Evolutionary conservation across 2,797 vertebrate species (phyloP).

Genomic region (Sciurus carolinensis): DNA sequence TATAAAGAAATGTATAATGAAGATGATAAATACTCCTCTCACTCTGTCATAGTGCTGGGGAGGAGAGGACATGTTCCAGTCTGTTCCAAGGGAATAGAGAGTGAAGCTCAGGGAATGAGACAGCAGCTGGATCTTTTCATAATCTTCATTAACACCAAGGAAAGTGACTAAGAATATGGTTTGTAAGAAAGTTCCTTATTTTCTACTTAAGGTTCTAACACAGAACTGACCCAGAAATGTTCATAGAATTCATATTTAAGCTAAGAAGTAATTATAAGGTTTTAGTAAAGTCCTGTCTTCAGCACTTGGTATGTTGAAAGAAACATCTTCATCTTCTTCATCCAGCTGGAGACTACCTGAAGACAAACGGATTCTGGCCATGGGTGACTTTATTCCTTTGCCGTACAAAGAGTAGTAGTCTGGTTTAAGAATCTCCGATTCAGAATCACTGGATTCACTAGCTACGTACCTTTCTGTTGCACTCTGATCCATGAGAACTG

Average conservation of each 20-base stretch:
- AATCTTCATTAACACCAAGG: constrained; percentile 11
- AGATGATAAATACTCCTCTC: not conserved
- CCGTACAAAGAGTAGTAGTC: constrained; percentile 93
- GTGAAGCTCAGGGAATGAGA: not conserved
- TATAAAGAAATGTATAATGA: constrained; percentile 13
- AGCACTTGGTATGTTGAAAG: constrained; percentile 40
- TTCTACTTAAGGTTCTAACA: constrained; percentile 42
- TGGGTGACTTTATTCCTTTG: constrained; percentile 88
- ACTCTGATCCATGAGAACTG: constrained; percentile 86
- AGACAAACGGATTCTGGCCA: constrained; percentile 94
- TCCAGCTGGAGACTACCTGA: constrained; percentile 97
- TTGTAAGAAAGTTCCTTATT: constrained; percentile 25
- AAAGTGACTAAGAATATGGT: constrained; percentile 41
- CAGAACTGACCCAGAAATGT: constrained; percentile 6
- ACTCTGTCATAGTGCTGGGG: not conserved
- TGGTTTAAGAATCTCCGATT: constrained; percentile 93
- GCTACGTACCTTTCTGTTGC: constrained; percentile 87
- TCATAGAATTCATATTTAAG: constrained; percentile 77
- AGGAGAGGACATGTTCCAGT: not conserved
- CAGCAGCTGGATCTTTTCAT: constrained; percentile 11
- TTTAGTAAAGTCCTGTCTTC: constrained; percentile 80
- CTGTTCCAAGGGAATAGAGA: not conserved
- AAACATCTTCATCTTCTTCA: constrained; percentile 92
- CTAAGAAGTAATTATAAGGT: constrained; percentile 87
- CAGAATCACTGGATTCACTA: constrained; percentile 95